Evolutionary conservation across 2,797 vertebrate genomes (phyloP).

Genomic region (Propithecus perrieri): DNA sequence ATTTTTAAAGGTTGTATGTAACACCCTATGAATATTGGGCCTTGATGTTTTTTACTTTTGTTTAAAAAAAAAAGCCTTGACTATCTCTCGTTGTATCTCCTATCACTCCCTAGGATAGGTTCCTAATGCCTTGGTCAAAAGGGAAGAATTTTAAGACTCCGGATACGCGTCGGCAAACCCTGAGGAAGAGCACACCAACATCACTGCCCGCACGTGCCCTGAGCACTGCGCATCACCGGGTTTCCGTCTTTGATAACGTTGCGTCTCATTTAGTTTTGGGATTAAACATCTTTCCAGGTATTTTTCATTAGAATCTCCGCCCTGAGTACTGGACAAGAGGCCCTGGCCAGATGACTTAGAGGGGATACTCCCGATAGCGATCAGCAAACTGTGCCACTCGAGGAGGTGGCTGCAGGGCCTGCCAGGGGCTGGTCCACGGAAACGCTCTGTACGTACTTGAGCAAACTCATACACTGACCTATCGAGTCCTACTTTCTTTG

Average conservation of each 20-base stretch:
- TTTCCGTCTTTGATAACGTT: background rate
- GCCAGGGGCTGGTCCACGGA: too few species aligned
- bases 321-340: background rate
- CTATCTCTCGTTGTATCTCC: background rate
- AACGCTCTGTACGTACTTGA: background rate
- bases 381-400: too few species aligned
- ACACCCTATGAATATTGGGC: background rate
- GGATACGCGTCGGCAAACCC: fast-evolving
- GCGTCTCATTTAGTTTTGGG: background rate
- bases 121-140: background rate
- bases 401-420: background rate
- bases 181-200: background rate
- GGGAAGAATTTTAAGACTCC: background rate
- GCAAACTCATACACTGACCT: background rate
- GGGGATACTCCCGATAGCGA: background rate
- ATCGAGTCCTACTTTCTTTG: background rate
- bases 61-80: background rate
- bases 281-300: background rate
- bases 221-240: fast-evolving
- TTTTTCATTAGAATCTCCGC: background rate
- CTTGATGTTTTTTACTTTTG: background rate
- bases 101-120: background rate
- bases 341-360: background rate
- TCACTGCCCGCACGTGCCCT: background rate
- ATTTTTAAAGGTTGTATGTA: background rate